Evolutionary conservation across 1,140 invertebrate species (phyloP), one percentile per base, ranked within the genome.

Genomic region (Lithobius niger): DNA sequence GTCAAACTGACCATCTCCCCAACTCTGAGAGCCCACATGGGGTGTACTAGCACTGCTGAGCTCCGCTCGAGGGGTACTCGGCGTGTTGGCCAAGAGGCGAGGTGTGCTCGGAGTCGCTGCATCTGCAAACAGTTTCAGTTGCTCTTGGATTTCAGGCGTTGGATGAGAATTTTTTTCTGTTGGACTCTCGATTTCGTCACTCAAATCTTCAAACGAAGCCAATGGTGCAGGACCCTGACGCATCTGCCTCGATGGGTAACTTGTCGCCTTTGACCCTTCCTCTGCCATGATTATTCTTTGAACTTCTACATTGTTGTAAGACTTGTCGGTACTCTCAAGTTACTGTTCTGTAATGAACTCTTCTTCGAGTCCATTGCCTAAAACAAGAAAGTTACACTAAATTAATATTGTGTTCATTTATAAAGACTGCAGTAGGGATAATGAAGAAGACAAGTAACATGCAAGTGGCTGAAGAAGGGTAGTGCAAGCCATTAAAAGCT

Each of bases 121-220:
- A 24, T 54, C 52, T 4, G 26, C 27, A 31, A 21, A 54, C 18
- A 31, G 13, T 44, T 43, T 54, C 4, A 42, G 18, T n/a, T 54
- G 36, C 13, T 54, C 52, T 16, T 54, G 36, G 22, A 24, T 44
- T 18, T 54, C 52, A n/a, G 50, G 50, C 26, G 22, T 16, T 18
- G 28, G 27, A 52, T 52, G 26, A 36, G 10, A 52, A 22, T 31
- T 52, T 27, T 52, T 36, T 10, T 52, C 50, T 6, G 26, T 31
- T 10, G 81, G 78, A 65, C 78, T 81, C 48, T 80, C 79, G 59
- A 72, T 61, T 74, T 88, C 78, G 71, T 89, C 86, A 62, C 84
- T 86, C 64, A 86, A 77, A 74, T 89, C 86, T 76, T 90, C 86
- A 71, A 92, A 89, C 58, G 88, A 92, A 67, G 89, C 88, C 70